These are phyloP conservation scores for Apotomis betuletana DNA, from an alignment of 2,888 invertebrate species.

Conservation along the genomic window DNA sequence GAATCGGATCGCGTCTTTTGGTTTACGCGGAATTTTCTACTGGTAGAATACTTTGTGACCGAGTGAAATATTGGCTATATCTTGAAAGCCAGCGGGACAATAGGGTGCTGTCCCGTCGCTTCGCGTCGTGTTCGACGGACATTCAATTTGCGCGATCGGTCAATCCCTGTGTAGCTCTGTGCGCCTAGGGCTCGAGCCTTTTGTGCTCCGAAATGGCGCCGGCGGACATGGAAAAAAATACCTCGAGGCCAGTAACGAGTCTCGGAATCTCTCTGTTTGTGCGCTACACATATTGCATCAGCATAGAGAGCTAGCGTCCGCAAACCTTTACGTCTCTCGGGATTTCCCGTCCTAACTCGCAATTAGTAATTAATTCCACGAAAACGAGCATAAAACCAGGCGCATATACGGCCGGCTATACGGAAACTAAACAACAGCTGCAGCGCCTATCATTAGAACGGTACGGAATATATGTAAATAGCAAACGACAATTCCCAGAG, in stretches of 20 bases:
- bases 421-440: constrained; percentile 37
- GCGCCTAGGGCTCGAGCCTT: constrained; percentile 64
- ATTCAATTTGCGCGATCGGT: constrained; percentile 80
- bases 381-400: constrained; percentile 3
- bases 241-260: constrained; percentile 44
- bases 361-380: not conserved
- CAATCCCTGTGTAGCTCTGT: constrained; percentile 71
- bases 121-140: constrained; percentile 66
- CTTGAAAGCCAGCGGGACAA: constrained; percentile 70
- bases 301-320: not conserved
- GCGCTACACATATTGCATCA: constrained; percentile 1
- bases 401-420: not conserved
- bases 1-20: constrained; percentile 48
- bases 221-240: constrained; percentile 64
- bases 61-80: constrained; percentile 70
- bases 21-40: constrained; percentile 48
- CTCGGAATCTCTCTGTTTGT: constrained; percentile 19
- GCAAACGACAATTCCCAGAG: constrained; percentile 28
- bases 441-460: constrained; percentile 29
- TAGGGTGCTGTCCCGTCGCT: constrained; percentile 58
- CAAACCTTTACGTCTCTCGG: not conserved
- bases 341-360: not conserved
- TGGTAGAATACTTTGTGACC: constrained; percentile 56
- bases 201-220: constrained; percentile 71
- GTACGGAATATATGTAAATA: constrained; percentile 31